Evolutionary conservation across 2,888 invertebrate species (phyloP), one percentile per base, ranked within the genome.

Genomic region (Tetropium fuscum): DNA sequence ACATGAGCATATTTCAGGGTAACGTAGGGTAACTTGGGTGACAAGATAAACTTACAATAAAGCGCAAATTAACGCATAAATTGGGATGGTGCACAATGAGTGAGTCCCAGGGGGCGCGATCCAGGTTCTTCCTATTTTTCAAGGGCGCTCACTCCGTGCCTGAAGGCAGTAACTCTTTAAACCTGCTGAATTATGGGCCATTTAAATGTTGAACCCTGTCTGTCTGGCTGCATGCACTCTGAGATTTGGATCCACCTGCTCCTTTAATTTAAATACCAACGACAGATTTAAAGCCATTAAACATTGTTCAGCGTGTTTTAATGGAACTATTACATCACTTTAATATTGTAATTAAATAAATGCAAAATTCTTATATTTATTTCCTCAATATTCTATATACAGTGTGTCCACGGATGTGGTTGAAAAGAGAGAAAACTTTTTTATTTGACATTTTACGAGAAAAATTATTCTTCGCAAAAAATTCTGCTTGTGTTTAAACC

Each of bases 21-120:
- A 75, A 73, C 70, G 71, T 72, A 66, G 68, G 71, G 69, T 69
- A 74, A 74, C 73, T 70, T 66, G 60, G 68, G 67, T 73, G 74
- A 73, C 73, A 72, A 73, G 72, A 74, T 73, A 70, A 74, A 74
- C 71, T 70, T 66, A 64, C 58, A 63, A 69, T 72, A 69, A 71
- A 74, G 64, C 66, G 65, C 62, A 60, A 72, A 73, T 72, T 72
- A 72, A 74, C 71, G 70, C 69, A 69, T 71, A 71, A 72, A 70
- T 74, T 69, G 65, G 65, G 68, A 58, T 61, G 58, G 53, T 27
- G 49, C 22, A 19, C 54, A 54, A 63, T 56, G 54, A 62, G 62
- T 51, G 59, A 13, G 53, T 61, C 69, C 63, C 68, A 34, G 51
- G 65, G 62, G 66, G 62, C 55, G 62, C 59, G 40, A 30, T 58